A percentile compares a stretch with the other conserved stretches of the same genome.
Conservation (phyloP, 1,140 invertebrate genomes). For the Cydia strobilella region DNA sequence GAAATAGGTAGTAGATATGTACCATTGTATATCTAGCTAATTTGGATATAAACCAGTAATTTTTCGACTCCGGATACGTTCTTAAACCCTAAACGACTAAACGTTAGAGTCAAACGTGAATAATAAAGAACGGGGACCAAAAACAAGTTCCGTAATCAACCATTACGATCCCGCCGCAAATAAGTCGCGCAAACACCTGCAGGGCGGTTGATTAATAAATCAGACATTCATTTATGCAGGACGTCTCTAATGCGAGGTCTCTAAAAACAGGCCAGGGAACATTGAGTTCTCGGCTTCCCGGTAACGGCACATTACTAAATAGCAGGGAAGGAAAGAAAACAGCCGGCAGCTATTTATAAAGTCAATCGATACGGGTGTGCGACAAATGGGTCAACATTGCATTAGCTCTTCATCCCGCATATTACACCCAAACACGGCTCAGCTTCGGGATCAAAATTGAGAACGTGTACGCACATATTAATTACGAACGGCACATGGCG, state of each 20-base stretch:
- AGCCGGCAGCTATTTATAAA: conserved; percentile 28
- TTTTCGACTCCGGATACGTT: not conserved
- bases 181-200: conserved; percentile 27
- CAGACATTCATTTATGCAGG: conserved; percentile 69
- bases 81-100: not conserved
- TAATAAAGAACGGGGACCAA: not conserved
- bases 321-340: conserved; percentile 22
- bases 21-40: not conserved
- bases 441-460: not conserved
- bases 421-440: not conserved
- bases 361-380: conserved; percentile 29
- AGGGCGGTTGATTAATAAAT: conserved; percentile 62
- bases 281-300: too few relatives aligned
- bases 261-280: too few relatives aligned
- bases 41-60: not conserved
- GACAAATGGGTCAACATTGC: conserved; percentile 22
- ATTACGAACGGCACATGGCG: not conserved
- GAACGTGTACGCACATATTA: not conserved
- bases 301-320: not conserved
- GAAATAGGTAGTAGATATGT: too few relatives aligned
- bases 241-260: conserved; percentile 43
- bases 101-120: not conserved
- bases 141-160: conserved; percentile 21
- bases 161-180: conserved; percentile 16
- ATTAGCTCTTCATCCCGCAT: conserved; percentile 8